Percentiles rank a stretch among this genome's conserved stretches.
Evolutionary conservation across 2,888 invertebrate genomes (phyloP).

Genomic region (Eurytoma californica): DNA sequence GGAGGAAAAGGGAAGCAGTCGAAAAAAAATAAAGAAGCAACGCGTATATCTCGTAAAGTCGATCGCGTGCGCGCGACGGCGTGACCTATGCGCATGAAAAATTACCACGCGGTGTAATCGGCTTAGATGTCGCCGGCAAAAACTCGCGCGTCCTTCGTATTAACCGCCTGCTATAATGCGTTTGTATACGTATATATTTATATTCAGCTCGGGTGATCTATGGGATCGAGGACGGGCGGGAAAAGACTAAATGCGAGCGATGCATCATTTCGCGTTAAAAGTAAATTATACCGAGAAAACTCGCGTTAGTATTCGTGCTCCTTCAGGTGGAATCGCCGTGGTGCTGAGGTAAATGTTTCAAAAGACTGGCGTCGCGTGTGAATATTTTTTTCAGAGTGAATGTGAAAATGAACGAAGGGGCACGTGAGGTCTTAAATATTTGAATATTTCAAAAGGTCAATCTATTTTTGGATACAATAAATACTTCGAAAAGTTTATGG

Average conservation of each 20-base stretch:
- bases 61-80: conserved; percentile 3
- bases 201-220: not conserved
- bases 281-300: conserved; percentile 7
- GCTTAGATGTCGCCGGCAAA: conserved; percentile 15
- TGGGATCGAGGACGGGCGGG: not conserved
- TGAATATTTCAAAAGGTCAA: too few species aligned
- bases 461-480: too few species aligned
- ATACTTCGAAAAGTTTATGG: too few species aligned
- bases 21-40: not conserved
- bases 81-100: conserved; percentile 13
- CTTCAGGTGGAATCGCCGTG: too few species aligned
- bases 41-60: conserved; percentile 9
- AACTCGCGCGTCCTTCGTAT: not conserved
- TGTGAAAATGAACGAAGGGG: too few species aligned
- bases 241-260: not conserved
- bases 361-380: too few species aligned
- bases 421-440: too few species aligned
- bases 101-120: conserved; percentile 27
- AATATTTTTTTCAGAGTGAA: too few species aligned
- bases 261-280: conserved; percentile 2
- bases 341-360: too few species aligned
- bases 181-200: not conserved
- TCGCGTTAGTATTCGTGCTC: too few species aligned
- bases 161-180: not conserved
- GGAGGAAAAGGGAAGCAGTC: not conserved